Evolutionary conservation across 2,113 vertebrate species (phyloP).

Genomic region (Sorex fumeus): DNA sequence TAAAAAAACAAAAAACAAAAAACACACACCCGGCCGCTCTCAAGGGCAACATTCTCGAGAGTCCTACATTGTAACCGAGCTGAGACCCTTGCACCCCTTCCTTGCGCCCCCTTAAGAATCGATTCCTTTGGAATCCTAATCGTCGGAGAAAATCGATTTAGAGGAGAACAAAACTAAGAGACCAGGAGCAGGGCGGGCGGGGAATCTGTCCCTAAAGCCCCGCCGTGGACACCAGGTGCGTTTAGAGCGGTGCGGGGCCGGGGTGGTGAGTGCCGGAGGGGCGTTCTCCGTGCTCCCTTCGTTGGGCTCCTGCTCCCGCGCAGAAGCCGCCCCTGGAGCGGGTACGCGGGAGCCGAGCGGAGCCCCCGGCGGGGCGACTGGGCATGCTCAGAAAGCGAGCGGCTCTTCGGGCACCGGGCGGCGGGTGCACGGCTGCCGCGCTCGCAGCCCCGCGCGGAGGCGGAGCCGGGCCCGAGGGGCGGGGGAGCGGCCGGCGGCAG

Average conservation of each 20-base stretch:
- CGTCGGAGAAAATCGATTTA: too few relatives aligned
- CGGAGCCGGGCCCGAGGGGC: neutral
- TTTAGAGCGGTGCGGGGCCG: accelerated
- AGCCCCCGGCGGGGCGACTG: neutral
- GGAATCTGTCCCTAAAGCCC: neutral
- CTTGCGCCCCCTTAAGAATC: neutral
- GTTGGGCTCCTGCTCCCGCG: neutral
- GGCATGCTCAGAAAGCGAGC: conserved; percentile 80
- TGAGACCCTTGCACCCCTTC: neutral
- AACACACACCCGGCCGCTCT: neutral
- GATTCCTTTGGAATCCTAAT: neutral
- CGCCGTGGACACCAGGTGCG: accelerated
- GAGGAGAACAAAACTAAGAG: too few relatives aligned
- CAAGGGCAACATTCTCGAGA: neutral
- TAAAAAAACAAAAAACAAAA: too few relatives aligned
- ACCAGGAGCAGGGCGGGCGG: neutral
- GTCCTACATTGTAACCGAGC: neutral
- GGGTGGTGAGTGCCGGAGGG: neutral
- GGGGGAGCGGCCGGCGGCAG: conserved; percentile 19
- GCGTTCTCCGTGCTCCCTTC: neutral
- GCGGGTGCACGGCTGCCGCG: neutral
- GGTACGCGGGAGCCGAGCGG: neutral
- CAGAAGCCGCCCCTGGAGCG: neutral
- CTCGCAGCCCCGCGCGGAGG: neutral
- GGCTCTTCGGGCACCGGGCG: conserved; percentile 11